phyloP scores from a whole-genome alignment of 2,113 vertebrate species.

The Rhea americana region DNA sequence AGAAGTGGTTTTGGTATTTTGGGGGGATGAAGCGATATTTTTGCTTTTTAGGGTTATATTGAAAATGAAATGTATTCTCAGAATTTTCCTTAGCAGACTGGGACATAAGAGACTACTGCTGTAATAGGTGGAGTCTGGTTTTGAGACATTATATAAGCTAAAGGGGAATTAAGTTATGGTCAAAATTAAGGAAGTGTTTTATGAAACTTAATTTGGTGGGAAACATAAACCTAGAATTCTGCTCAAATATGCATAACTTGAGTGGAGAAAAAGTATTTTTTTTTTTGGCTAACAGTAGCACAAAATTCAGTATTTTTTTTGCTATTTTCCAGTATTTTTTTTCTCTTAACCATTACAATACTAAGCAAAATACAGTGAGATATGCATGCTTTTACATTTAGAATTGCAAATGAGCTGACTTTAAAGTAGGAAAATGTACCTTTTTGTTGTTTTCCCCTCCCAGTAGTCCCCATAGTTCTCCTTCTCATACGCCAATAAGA shows the following conservation, averaged over 20 bases:
- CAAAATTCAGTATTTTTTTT: neutral
- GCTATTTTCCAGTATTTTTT: neutral
- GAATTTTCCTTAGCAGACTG: neutral
- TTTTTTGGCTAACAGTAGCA: neutral
- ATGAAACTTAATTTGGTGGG: neutral
- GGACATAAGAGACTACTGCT: accelerated
- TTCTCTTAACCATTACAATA: neutral
- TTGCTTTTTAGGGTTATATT: neutral
- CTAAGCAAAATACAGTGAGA: neutral
- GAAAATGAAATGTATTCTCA: neutral
- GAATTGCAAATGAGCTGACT: neutral
- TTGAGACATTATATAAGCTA: neutral
- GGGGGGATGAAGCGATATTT: neutral
- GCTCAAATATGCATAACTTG: neutral
- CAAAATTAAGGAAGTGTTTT: neutral
- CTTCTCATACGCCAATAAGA: conserved; percentile 90
- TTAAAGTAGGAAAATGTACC: neutral
- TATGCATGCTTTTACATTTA: neutral
- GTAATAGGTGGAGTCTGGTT: neutral
- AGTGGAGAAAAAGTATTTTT: neutral
- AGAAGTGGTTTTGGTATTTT: neutral
- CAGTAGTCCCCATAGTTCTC: conserved; percentile 92
- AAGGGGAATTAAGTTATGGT: neutral
- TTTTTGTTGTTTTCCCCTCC: neutral
- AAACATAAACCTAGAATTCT: neutral